phyloP scores from a whole-genome alignment of 1,140 invertebrate genomes.

The Popillia japonica region DNA sequence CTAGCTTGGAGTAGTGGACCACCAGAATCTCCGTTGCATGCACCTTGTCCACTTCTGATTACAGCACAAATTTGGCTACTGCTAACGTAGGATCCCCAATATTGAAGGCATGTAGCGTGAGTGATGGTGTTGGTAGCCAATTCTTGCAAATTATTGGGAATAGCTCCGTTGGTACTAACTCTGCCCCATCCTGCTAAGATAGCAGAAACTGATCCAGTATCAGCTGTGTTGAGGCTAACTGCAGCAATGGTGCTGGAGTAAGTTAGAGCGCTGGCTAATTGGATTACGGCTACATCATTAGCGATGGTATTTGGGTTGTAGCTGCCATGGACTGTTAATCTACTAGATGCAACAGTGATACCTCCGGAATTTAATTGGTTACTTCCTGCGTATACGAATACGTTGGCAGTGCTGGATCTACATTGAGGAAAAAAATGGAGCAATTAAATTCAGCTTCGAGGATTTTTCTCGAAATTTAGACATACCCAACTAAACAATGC shows the following conservation, averaged over 20 bases:
- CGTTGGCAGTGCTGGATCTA: neutral
- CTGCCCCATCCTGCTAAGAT: neutral
- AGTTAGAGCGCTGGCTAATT: neutral
- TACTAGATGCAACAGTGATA: neutral
- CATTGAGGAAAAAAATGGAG: neutral
- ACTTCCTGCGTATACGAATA: neutral
- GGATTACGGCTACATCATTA: neutral
- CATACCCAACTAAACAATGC: slow-evolving; percentile 47
- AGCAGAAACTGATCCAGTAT: neutral
- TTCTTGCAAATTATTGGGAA: no score
- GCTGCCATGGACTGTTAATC: no score
- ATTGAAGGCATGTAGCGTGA: neutral
- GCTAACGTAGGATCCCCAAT: neutral
- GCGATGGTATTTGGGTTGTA: no score
- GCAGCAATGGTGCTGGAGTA: neutral
- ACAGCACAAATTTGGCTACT: neutral
- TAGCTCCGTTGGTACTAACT: no score
- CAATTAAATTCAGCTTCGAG: neutral
- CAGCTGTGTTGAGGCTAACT: no score
- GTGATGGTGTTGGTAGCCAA: neutral
- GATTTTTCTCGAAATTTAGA: neutral
- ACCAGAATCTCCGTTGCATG: no score
- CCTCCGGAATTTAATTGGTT: neutral
- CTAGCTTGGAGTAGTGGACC: no score
- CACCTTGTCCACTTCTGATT: neutral